Conservation (phyloP, 2,113 vertebrate species). For the Artemisiospiza belli region DNA sequence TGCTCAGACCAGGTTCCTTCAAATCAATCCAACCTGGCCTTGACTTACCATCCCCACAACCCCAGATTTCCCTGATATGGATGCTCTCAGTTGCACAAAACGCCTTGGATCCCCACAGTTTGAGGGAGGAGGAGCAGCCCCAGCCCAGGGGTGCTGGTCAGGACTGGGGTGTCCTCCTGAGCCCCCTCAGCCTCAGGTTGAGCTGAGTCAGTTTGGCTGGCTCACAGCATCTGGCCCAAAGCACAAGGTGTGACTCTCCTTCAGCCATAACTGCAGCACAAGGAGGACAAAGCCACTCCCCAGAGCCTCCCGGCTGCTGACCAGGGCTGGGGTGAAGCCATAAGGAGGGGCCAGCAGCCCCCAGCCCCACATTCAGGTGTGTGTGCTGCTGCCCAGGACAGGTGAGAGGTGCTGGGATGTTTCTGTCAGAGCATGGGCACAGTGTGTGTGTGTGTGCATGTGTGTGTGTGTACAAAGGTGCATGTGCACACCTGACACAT, state of each 20-base stretch:
- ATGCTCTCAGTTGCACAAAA: not conserved
- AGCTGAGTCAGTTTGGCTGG: not conserved
- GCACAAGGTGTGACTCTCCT: fast-evolving
- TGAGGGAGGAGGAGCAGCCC: not conserved
- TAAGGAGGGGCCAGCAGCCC: not conserved
- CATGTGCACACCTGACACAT: fast-evolving
- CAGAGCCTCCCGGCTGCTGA: not conserved
- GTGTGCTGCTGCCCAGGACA: not conserved
- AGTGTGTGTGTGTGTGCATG: not conserved
- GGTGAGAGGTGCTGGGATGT: not conserved
- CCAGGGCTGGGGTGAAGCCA: not conserved
- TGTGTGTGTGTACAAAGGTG: not conserved
- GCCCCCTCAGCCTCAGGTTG: not conserved
- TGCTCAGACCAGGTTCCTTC: not conserved
- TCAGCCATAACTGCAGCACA: not conserved
- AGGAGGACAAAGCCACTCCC: not conserved
- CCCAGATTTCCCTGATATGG: not conserved
- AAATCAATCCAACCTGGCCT: not conserved
- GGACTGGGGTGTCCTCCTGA: not conserved
- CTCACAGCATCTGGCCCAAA: not conserved
- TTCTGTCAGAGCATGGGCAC: not conserved
- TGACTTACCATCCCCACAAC: not conserved
- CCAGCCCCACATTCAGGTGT: fast-evolving
- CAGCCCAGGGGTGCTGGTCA: not conserved
- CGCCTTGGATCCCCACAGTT: fast-evolving